Evolutionary conservation across 2,888 invertebrate species (phyloP).

Genomic region (Brachyptera putata): DNA sequence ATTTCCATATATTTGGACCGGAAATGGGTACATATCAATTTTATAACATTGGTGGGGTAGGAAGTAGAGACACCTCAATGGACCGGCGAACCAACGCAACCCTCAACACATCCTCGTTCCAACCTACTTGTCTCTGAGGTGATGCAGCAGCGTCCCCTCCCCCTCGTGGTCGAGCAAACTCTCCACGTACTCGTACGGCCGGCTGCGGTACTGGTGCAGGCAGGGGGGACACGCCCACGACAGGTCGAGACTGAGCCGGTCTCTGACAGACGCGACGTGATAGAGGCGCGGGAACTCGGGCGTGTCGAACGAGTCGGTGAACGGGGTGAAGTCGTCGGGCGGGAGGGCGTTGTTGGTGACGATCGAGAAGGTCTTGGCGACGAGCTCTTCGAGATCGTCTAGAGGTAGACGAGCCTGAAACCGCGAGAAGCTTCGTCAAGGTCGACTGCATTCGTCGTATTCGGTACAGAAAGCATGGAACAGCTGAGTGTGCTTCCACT

Average conservation of each 20-base stretch:
- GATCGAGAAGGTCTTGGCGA: conserved; percentile 59
- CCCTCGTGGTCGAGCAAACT: conserved; percentile 85
- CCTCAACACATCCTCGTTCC: no score
- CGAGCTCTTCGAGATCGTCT: conserved; percentile 60
- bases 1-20: no score
- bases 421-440: no score
- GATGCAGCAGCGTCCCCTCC: conserved; percentile 74
- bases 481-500: no score
- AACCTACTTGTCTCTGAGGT: no score
- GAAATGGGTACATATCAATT: no score
- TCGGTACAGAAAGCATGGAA: no score
- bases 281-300: conserved; percentile 63
- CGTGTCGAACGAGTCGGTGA: conserved; percentile 55
- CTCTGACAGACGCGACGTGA: conserved; percentile 68
- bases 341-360: conserved; percentile 64
- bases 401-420: conserved; percentile 58
- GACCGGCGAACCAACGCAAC: no score
- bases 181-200: conserved; percentile 72
- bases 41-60: no score
- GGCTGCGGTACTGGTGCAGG: conserved; percentile 63
- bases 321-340: conserved; percentile 57
- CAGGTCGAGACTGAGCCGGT: conserved; percentile 47
- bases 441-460: no score
- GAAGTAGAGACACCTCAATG: no score
- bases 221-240: conserved; percentile 61